phyloP scores from a whole-genome alignment of 2,888 invertebrate species.

The Lasioglossum calceatum region DNA sequence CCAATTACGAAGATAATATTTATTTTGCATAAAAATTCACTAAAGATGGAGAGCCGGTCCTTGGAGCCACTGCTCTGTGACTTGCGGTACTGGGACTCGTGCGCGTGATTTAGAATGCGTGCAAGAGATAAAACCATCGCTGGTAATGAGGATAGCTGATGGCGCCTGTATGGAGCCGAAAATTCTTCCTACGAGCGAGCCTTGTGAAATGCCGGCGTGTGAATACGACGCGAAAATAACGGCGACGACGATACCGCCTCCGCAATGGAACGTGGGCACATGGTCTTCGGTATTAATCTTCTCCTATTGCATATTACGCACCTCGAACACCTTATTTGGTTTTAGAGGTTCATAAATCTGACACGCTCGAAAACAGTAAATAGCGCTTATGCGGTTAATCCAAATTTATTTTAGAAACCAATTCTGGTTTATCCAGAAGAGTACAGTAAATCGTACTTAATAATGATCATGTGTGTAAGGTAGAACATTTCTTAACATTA shows the following conservation, averaged over 20 bases:
- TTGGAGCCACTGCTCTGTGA: slow-evolving; percentile 92
- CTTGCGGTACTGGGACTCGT: slow-evolving; percentile 91
- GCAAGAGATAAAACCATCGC: slow-evolving; percentile 86
- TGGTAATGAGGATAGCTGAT: slow-evolving; percentile 87
- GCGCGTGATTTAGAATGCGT: slow-evolving; percentile 91
- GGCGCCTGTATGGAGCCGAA: slow-evolving; percentile 87
- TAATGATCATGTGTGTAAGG: background rate
- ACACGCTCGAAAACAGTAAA: background rate
- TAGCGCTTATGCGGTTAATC: background rate
- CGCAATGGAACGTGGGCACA: slow-evolving; percentile 85
- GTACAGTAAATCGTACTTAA: background rate
- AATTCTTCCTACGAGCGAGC: slow-evolving; percentile 83
- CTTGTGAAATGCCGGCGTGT: slow-evolving; percentile 84
- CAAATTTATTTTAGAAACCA: background rate
- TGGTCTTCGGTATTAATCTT: slow-evolving; percentile 86
- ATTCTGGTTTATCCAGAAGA: background rate
- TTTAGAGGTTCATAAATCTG: slow-evolving; percentile 7
- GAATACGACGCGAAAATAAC: slow-evolving; percentile 62
- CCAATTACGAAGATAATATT: background rate
- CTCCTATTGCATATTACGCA: background rate
- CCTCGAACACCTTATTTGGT: background rate
- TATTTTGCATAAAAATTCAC: background rate
- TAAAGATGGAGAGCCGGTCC: slow-evolving; percentile 89
- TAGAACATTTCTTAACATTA: background rate
- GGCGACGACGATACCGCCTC: slow-evolving; percentile 46